Evolutionary conservation across 2,797 vertebrate genomes (phyloP).

Genomic region (Gambusia yucatana): DNA sequence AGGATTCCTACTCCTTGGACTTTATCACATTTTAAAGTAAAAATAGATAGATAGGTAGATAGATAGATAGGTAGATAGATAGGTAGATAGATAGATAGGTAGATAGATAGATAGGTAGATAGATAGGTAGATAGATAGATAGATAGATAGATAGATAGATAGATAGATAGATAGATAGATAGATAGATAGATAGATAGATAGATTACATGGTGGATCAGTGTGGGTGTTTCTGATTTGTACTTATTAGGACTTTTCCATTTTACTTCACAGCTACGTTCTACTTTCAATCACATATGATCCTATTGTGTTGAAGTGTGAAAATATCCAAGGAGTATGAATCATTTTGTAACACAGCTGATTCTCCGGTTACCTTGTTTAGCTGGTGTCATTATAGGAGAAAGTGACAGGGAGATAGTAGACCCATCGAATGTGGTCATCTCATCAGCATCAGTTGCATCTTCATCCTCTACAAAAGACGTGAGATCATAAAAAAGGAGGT

Average conservation of each 20-base stretch:
- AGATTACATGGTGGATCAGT: not conserved
- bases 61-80: not conserved
- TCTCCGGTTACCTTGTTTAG: conserved; percentile 82
- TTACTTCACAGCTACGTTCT: not conserved
- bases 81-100: too few relatives aligned
- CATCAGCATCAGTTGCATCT: conserved; percentile 79
- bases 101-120: too few relatives aligned
- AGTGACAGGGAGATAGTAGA: conserved; percentile 92
- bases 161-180: too few relatives aligned
- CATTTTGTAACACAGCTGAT: conserved; percentile 7
- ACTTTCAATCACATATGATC: not conserved
- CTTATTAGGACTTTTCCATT: not conserved
- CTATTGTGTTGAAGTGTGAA: not conserved
- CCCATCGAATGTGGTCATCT: conserved; percentile 81
- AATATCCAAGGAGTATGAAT: not conserved
- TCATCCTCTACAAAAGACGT: conserved; percentile 71
- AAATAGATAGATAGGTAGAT: not conserved
- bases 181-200: not conserved
- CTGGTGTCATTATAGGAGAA: conserved; percentile 90
- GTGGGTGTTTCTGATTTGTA: not conserved
- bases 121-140: too few relatives aligned
- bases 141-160: too few relatives aligned
- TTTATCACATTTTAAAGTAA: not conserved
- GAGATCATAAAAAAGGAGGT: conserved; percentile 12
- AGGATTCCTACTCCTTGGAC: not conserved